Evolutionary conservation across 2,888 invertebrate species (phyloP), one percentile per base, ranked within the genome.

Genomic region (Vesta saturnalis): DNA sequence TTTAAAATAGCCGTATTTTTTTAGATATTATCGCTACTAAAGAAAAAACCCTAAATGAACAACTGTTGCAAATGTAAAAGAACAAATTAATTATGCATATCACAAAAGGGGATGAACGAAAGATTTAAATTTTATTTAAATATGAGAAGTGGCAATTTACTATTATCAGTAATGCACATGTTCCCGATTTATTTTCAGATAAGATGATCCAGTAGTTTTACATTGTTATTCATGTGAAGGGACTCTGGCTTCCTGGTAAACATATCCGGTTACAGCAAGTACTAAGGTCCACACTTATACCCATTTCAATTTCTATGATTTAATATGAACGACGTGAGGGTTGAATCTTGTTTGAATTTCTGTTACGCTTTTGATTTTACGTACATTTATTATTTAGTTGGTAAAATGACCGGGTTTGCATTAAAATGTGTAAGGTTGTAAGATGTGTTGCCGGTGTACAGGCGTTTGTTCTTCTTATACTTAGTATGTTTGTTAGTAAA

Each of bases 211-310:
- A 66, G 66, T 64, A 64, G 71, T 18, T 60, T 49, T 23, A 62
- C 75, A 77, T 79, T 79, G 77, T 76, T 77, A 79, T 79, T 79
- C 79, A 79, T 79, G 78, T 77, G 72, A 67, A 75, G 79, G 79
- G 79, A 79, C 72, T 75, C 64, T 73, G 73, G 72, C 72, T 72
- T 75, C 73, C 74, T 74, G 75, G 75, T 76, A 77, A 77, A 76
- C 74, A 77, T 77, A 78, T 78, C 77, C 76, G 72, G 77, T 77
- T 77, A 77, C 77, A 59, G 67, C 60, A 39, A 39, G n/a, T 39
- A 39, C 39, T 8, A n/a, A 65, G 35, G 70, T 67, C 72, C 73
- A 71, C 72, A 68, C 67, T 62, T 10, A 55, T 70, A 64, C 65
- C 70, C 69, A 57, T 65, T 67, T 71, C 63, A 39, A 64, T 62